These are phyloP conservation scores for Albula glossodonta DNA, from an alignment of 2,113 vertebrate genomes.

Conservation along the genomic window DNA sequence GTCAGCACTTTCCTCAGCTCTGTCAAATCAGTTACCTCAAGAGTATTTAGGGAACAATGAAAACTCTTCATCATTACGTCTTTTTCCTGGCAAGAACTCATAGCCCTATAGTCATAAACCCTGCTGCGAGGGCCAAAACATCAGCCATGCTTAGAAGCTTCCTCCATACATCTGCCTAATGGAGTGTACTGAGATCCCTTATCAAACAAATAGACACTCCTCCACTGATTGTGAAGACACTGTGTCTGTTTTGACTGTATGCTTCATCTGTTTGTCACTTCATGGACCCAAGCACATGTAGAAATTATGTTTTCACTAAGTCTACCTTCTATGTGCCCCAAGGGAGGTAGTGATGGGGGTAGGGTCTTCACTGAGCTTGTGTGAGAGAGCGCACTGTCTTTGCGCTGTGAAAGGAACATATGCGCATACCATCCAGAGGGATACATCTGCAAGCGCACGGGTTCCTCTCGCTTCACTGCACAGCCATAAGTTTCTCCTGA, in stretches of 20 bases:
- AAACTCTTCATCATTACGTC: background rate
- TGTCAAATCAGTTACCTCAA: background rate
- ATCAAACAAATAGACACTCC: too few relatives aligned
- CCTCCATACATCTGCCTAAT: too few relatives aligned
- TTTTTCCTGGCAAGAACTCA: too few relatives aligned
- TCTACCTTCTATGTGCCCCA: background rate
- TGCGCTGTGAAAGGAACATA: background rate
- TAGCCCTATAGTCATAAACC: too few relatives aligned
- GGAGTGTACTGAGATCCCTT: too few relatives aligned
- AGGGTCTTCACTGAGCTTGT: background rate
- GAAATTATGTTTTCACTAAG: background rate
- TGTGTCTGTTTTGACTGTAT: too few relatives aligned
- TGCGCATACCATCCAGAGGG: conserved; percentile 49
- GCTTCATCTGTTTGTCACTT: too few relatives aligned
- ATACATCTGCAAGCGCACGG: conserved; percentile 27
- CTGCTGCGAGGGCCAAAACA: too few relatives aligned
- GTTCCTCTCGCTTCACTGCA: conserved; percentile 41
- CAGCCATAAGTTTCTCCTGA: conserved; percentile 39
- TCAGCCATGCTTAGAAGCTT: too few relatives aligned
- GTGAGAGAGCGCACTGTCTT: background rate
- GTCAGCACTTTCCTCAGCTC: conserved; percentile 45
- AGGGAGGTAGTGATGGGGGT: background rate
- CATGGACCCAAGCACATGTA: too few relatives aligned
- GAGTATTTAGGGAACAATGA: background rate
- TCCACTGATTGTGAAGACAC: too few relatives aligned